Conservation (phyloP, 1,140 invertebrate genomes). For the Phymastichus coffea region DNA sequence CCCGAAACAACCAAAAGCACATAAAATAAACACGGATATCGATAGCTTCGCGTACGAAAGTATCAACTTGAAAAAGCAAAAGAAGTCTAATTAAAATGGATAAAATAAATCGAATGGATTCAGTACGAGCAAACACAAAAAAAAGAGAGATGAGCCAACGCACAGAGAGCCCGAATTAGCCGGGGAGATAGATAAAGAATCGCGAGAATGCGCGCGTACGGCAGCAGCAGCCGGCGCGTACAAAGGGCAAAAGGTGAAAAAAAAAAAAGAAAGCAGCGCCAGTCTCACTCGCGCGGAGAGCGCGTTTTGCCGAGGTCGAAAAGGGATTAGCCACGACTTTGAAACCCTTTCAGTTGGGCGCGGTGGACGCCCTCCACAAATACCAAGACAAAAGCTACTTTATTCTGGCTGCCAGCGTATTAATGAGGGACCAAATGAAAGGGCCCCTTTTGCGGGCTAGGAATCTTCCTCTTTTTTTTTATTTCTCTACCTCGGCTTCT, state of each 20-base stretch:
- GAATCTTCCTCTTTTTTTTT: slow-evolving; percentile 9
- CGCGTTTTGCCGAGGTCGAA: neutral
- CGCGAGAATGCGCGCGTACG: neutral
- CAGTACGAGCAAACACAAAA: too few relatives aligned
- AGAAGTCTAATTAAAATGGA: too few relatives aligned
- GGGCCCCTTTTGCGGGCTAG: neutral
- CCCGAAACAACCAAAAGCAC: too few relatives aligned
- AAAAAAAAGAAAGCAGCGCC: neutral
- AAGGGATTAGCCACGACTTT: slow-evolving; percentile 26
- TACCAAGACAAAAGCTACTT: slow-evolving; percentile 27
- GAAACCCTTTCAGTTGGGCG: slow-evolving; percentile 10
- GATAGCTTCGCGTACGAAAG: too few relatives aligned
- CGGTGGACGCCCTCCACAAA: slow-evolving; percentile 3
- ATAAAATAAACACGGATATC: too few relatives aligned
- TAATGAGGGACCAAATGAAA: slow-evolving; percentile 23
- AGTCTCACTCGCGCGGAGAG: too few relatives aligned
- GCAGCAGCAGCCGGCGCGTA: too few relatives aligned
- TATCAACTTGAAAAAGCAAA: too few relatives aligned
- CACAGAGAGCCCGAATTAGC: too few relatives aligned
- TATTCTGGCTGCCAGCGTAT: slow-evolving; percentile 15
- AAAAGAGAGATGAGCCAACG: too few relatives aligned
- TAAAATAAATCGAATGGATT: too few relatives aligned
- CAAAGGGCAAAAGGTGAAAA: neutral
- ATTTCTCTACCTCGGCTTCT: slow-evolving; percentile 6
- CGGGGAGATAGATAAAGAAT: neutral